A percentile compares a stretch with the other conserved stretches of the same genome.
These are phyloP conservation scores for Fregetta grallaria DNA, from an alignment of 2,113 vertebrate genomes.

Conservation along the genomic window DNA sequence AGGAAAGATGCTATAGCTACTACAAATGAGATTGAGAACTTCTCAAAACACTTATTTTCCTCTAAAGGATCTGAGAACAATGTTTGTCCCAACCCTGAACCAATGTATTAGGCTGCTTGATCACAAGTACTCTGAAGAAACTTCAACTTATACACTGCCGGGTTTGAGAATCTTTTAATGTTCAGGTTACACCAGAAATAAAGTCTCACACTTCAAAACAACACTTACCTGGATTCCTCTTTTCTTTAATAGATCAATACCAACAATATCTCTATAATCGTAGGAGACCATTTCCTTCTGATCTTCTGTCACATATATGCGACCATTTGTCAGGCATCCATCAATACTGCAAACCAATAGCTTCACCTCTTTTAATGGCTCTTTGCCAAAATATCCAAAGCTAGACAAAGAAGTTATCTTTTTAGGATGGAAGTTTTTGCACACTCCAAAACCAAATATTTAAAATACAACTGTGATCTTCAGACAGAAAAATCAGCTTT, in stretches of 20 bases:
- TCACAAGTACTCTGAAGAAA: neutral
- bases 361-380: slow-evolving; percentile 78
- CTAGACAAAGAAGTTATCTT: slow-evolving; percentile 72
- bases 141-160: neutral
- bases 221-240: slow-evolving; percentile 82
- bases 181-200: neutral
- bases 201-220: neutral
- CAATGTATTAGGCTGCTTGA: neutral
- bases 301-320: slow-evolving; percentile 77
- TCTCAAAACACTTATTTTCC: neutral
- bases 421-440: neutral
- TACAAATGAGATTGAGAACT: neutral
- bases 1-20: neutral
- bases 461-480: neutral
- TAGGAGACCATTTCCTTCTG: slow-evolving; percentile 84
- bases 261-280: slow-evolving; percentile 77
- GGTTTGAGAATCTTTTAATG: neutral
- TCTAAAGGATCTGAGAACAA: neutral
- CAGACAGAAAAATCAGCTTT: neutral
- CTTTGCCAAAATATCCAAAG: slow-evolving; percentile 90
- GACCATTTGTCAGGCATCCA: slow-evolving; percentile 87
- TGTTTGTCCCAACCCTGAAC: neutral
- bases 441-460: neutral
- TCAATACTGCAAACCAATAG: slow-evolving; percentile 87
- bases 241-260: slow-evolving; percentile 78